Conservation (phyloP, 2,888 invertebrate genomes). For the Boloria selene region DNA sequence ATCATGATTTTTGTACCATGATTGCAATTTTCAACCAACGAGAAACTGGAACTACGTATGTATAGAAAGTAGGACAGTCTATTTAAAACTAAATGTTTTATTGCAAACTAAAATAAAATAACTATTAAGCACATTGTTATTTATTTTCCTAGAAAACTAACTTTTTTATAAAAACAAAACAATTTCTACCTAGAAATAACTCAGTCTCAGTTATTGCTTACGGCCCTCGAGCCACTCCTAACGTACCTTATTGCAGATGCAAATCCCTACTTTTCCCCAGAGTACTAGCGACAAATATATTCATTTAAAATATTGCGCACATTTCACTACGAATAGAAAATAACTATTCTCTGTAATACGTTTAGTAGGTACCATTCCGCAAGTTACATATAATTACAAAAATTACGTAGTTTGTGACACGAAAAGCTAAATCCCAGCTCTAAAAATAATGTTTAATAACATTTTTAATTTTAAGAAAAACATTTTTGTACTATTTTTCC, state of each 20-base stretch:
- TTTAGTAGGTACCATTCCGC: slow-evolving; percentile 1
- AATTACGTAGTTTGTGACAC: slow-evolving; percentile 21
- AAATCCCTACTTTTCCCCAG: slow-evolving; percentile 15
- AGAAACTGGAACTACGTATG: no score
- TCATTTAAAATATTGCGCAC: slow-evolving; percentile 11
- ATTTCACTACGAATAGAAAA: slow-evolving; percentile 3
- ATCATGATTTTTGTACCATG: no score
- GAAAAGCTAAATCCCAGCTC: slow-evolving; percentile 2
- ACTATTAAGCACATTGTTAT: no score
- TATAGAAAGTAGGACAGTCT: no score
- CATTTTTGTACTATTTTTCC: neutral
- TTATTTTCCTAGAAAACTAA: no score
- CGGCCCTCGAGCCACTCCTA: slow-evolving; percentile 3
- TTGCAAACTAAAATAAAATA: no score
- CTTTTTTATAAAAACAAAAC: neutral
- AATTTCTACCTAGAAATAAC: slow-evolving; percentile 4
- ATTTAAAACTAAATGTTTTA: no score
- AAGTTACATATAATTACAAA: slow-evolving; percentile 11
- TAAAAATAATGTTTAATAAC: slow-evolving; percentile 13
- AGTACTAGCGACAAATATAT: slow-evolving; percentile 12
- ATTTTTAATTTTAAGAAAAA: slow-evolving; percentile 1
- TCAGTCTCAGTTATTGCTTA: slow-evolving; percentile 3
- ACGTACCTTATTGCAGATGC: slow-evolving; percentile 14
- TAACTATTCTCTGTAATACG: neutral
- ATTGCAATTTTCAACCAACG: no score